Evolutionary conservation across 2,888 invertebrate species (phyloP).

Genomic region (Mesorhabditis sp.): DNA sequence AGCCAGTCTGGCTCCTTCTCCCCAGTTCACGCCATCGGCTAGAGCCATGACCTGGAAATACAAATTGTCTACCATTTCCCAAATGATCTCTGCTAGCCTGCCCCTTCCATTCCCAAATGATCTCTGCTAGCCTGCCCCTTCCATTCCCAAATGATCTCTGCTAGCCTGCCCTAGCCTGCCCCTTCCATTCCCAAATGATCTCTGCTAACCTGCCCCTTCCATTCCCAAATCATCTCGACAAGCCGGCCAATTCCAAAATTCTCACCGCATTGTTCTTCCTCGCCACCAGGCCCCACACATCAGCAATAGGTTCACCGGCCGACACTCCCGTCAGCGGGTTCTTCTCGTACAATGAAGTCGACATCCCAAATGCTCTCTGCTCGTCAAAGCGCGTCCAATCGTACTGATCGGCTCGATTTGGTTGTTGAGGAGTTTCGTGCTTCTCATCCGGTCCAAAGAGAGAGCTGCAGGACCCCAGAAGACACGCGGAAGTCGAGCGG

Average conservation of each 20-base stretch:
- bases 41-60: constrained; percentile 68
- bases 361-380: constrained; percentile 69
- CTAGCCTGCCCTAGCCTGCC: no score
- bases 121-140: no score
- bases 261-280: constrained; percentile 70
- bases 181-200: no score
- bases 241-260: no score
- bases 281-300: constrained; percentile 75
- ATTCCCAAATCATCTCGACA: background rate
- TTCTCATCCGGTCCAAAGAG: constrained; percentile 34
- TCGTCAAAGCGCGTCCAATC: constrained; percentile 65
- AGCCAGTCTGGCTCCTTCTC: constrained; percentile 70
- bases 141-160: no score
- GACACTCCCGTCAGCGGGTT: constrained; percentile 73
- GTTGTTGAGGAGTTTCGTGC: constrained; percentile 7
- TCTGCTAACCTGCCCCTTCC: no score
- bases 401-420: constrained; percentile 18
- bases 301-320: constrained; percentile 75
- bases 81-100: no score
- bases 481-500: constrained; percentile 10
- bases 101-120: no score
- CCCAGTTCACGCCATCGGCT: constrained; percentile 89
- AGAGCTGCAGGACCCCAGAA: constrained; percentile 41
- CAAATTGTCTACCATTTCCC: background rate
- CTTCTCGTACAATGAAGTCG: constrained; percentile 77